Base-by-base conservation (phyloP, 2,888 invertebrate species). In the Cartodere bifasciata region DNA sequence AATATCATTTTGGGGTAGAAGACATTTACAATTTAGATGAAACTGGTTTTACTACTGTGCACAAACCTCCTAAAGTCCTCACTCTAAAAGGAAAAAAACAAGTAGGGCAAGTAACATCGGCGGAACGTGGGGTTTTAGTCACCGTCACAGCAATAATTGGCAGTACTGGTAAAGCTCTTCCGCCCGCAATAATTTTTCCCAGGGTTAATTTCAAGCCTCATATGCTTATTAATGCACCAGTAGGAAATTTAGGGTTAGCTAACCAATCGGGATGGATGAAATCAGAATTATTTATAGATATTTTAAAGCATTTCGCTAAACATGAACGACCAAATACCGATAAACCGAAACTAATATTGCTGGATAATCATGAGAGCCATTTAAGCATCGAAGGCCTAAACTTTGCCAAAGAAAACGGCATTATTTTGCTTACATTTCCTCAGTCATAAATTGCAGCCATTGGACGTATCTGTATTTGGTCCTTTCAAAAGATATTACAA, bases 171-270 rank as follows among this genome's bases (percentile, higher is more conserved):
- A 49, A 45, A 34, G 37, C 36, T 12, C 32, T 57, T 23, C 58
- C 58, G 14, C 59, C 60, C 4, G 48, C 53, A 23, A 41, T 60
- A n/a, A 40, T 58, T 28, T 57, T 56, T 42, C 55, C 56, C 6
- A 33, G 53, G 14, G 43, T 44, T 11, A 40, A 52, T 10, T 53
- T 42, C 37, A 45, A 55, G 26, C 35, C 44, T 15, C 41, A 47
- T 23, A 54, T 59, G 50, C 25, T 58, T 5, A 28, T 41, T 23
- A 46, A 43, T 38, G 55, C 48, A 16, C 58, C 56, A 16, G 35
- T 47, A 24, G 59, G 57, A 15, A 45, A 42, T 30, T 34, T 36
- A 7, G 57, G 57, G 21, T 38, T 40, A 13, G 46, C 52, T 22
- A 39, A 46, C 32, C 42, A 43, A n/a, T 38, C 35, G 34, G 53